phyloP scores from a whole-genome alignment of 2,888 invertebrate genomes.

The Yponomeuta evonymella region DNA sequence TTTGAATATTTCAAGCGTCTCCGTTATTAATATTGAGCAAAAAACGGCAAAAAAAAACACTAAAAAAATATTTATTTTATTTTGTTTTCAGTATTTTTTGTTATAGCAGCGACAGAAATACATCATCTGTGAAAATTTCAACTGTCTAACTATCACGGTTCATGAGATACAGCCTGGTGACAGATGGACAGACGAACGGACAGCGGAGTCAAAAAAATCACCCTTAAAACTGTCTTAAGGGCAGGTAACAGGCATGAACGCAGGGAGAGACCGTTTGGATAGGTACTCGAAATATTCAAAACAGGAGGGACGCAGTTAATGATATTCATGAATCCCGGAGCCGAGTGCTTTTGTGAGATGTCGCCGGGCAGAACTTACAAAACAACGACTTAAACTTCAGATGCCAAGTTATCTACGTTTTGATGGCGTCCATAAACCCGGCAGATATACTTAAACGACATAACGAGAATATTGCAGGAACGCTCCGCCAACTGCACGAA shows the following conservation, averaged over 20 bases:
- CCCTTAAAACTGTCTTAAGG: slow-evolving; percentile 41
- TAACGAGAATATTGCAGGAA: slow-evolving; percentile 11
- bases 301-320: slow-evolving; percentile 57
- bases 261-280: slow-evolving; percentile 48
- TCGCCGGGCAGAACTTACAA: slow-evolving; percentile 67
- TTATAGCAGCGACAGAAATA: no score
- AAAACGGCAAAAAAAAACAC: no score
- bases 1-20: no score
- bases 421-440: slow-evolving; percentile 40
- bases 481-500: background rate
- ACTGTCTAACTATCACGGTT: no score
- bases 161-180: no score
- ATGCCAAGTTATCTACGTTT: slow-evolving; percentile 65
- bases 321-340: slow-evolving; percentile 71
- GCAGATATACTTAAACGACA: background rate
- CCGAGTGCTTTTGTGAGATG: slow-evolving; percentile 62
- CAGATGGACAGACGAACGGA: no score
- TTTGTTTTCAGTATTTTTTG: no score
- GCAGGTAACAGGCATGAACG: slow-evolving; percentile 55
- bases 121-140: no score
- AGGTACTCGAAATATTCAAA: slow-evolving; percentile 54
- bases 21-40: no score
- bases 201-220: slow-evolving; percentile 21
- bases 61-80: no score
- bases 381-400: slow-evolving; percentile 72